phyloP scores from a whole-genome alignment of 1,140 invertebrate species.

The Leptinotarsa lineolata region DNA sequence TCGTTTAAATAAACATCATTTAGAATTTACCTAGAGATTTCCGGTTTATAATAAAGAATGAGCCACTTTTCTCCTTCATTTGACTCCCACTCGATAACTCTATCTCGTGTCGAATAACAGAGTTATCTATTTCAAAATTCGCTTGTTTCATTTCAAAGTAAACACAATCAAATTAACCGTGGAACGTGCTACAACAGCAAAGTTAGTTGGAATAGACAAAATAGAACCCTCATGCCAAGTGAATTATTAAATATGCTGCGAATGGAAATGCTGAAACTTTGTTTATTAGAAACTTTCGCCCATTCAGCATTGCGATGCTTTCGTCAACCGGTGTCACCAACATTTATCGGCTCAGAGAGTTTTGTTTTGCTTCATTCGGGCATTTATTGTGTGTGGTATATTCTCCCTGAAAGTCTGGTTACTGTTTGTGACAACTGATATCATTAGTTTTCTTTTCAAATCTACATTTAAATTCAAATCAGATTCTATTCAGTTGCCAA shows the following conservation, averaged over 20 bases:
- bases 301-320: not conserved
- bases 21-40: no score
- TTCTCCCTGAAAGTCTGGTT: no score
- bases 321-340: not conserved
- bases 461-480: no score
- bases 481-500: no score
- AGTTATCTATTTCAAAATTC: not conserved
- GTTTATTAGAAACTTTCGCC: not conserved
- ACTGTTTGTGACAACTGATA: no score
- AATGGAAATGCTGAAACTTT: constrained; percentile 6
- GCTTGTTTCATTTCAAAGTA: not conserved
- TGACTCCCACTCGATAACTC: not conserved
- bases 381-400: no score
- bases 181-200: not conserved
- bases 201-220: not conserved
- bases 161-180: constrained; percentile 6
- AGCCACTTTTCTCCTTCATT: not conserved
- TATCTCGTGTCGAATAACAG: not conserved
- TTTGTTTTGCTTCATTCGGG: not conserved
- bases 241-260: not conserved
- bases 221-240: not conserved
- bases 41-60: not conserved
- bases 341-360: not conserved
- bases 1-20: no score
- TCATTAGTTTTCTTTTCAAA: no score